Evolutionary conservation across 2,113 vertebrate species (phyloP).

Genomic region (Rhynchomys soricoides): DNA sequence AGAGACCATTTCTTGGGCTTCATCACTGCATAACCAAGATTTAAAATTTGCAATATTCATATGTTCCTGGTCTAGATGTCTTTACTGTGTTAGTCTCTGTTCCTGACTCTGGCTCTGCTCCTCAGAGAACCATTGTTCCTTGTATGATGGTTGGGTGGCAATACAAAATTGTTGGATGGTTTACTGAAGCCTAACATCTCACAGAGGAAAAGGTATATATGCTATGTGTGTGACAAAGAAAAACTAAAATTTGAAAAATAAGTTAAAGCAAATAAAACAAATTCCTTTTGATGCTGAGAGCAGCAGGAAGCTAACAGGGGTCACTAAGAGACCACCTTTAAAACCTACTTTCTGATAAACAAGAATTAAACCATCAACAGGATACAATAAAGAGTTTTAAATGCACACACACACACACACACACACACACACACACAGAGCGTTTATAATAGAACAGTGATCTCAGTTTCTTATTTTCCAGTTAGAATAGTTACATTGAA

Average conservation of each 20-base stretch:
- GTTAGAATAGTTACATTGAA: neutral
- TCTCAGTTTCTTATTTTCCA: constrained; percentile 3
- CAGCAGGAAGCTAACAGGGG: neutral
- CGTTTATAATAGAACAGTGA: neutral
- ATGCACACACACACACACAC: too few relatives aligned
- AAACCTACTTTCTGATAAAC: neutral
- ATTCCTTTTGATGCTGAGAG: accelerated
- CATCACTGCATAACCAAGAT: neutral
- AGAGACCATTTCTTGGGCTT: neutral
- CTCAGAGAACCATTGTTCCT: neutral
- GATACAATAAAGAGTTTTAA: neutral
- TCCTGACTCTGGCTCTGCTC: neutral
- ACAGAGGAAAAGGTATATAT: neutral
- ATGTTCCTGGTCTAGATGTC: neutral
- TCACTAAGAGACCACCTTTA: neutral
- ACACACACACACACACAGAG: too few relatives aligned
- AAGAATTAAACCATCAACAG: neutral
- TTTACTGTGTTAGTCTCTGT: neutral
- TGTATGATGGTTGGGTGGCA: neutral
- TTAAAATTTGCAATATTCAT: neutral
- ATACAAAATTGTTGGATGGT: neutral
- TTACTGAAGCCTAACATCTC: neutral
- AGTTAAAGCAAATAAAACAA: neutral
- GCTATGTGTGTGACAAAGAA: neutral
- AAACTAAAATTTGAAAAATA: neutral